A percentile compares a stretch with the other conserved stretches of the same genome.
These are phyloP conservation scores for Babylonia areolata DNA, from an alignment of 1,140 invertebrate genomes.

Conservation along the genomic window DNA sequence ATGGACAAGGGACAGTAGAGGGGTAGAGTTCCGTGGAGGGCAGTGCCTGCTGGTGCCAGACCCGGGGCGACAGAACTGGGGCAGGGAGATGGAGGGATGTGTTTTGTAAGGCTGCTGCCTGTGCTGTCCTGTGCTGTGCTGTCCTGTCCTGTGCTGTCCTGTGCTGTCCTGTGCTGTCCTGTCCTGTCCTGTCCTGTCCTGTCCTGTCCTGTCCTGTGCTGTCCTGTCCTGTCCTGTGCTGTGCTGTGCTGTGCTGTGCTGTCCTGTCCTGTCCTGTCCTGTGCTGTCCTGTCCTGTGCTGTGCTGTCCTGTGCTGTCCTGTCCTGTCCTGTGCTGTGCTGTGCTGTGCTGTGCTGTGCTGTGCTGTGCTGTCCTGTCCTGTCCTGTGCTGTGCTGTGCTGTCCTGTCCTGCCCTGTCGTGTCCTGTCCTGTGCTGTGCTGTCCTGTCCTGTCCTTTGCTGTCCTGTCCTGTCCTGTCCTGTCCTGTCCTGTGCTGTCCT, in stretches of 20 bases:
- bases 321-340: slow-evolving; percentile 33
- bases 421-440: slow-evolving; percentile 39
- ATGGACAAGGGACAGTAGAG: too few species aligned
- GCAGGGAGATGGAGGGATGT: too few species aligned
- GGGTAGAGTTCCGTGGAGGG: too few species aligned
- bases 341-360: slow-evolving; percentile 34
- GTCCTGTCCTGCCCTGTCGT: slow-evolving; percentile 26
- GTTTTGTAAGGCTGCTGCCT: too few species aligned
- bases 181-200: slow-evolving; percentile 15
- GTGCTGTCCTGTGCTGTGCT: too few species aligned
- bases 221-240: slow-evolving; percentile 51
- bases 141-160: too few species aligned
- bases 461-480: slow-evolving; percentile 19
- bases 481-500: slow-evolving; percentile 18
- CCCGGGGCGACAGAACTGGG: too few species aligned
- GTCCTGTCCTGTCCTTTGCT: background rate
- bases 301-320: slow-evolving; percentile 39
- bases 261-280: slow-evolving; percentile 55
- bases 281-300: slow-evolving; percentile 49
- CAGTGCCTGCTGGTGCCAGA: too few species aligned
- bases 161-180: too few species aligned
- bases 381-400: slow-evolving; percentile 38
- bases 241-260: slow-evolving; percentile 56
- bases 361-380: slow-evolving; percentile 38
- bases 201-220: slow-evolving; percentile 45